Evolutionary conservation across 1,140 invertebrate genomes (phyloP).

Genomic region (Drosophila ohnishii): DNA sequence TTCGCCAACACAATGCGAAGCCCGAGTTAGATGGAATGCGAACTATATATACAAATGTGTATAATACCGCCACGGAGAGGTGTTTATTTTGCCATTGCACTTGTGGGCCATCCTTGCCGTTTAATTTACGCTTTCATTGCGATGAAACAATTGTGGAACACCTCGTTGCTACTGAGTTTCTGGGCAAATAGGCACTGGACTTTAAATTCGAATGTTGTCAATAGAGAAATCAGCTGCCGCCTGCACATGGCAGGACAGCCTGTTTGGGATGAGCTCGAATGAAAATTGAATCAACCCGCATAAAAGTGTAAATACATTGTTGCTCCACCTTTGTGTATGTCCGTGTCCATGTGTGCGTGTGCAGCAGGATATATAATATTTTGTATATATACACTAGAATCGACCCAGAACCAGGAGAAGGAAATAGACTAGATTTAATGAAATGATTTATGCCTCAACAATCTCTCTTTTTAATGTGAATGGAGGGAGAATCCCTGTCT

Average conservation of each 20-base stretch:
- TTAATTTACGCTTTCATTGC: slow-evolving; percentile 64
- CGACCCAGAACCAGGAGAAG: slow-evolving; percentile 22
- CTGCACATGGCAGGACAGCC: slow-evolving; percentile 12
- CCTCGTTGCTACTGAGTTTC: slow-evolving; percentile 5
- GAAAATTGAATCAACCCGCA: slow-evolving; percentile 61
- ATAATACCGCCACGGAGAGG: slow-evolving; percentile 2
- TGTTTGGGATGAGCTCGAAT: slow-evolving; percentile 27
- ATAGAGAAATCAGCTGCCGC: slow-evolving; percentile 15
- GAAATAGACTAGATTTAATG: slow-evolving; percentile 21
- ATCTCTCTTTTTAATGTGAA: neutral
- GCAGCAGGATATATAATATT: slow-evolving; percentile 8
- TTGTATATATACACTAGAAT: slow-evolving; percentile 38
- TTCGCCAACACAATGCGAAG: slow-evolving; percentile 56
- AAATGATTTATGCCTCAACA: neutral
- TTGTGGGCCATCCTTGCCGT: slow-evolving; percentile 62
- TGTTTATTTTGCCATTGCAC: slow-evolving; percentile 43
- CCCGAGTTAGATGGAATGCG: slow-evolving; percentile 25
- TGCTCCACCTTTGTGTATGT: slow-evolving; percentile 14
- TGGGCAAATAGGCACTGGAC: neutral
- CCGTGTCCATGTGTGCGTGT: neutral
- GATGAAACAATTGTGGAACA: slow-evolving; percentile 64
- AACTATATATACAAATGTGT: slow-evolving; percentile 22
- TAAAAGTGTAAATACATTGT: slow-evolving; percentile 45
- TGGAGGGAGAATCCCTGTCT: neutral
- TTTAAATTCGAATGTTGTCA: slow-evolving; percentile 10